Base-by-base conservation (phyloP, 2,113 vertebrate species). In the Oncorhynchus mykiss region DNA sequence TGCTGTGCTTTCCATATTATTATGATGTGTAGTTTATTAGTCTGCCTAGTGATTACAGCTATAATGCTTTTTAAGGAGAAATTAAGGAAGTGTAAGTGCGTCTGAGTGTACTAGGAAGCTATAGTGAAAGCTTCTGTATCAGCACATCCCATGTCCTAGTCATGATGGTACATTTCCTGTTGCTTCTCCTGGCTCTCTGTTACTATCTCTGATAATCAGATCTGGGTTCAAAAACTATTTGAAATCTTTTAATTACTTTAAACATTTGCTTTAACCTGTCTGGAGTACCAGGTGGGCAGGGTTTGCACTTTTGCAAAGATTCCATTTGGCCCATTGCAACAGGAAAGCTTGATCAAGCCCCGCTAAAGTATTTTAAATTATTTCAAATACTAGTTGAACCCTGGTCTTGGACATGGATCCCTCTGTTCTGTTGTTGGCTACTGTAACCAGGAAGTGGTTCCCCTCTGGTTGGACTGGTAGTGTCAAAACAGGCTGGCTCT, bases 361-460 rank as follows among this genome's bases (percentile, higher is more conserved):
- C 4, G 51, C 12, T 54, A 2, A 54, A 54, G 16, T 54, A 54
- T 54, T 54, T 13, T 1, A 54, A 18, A 18, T 3, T 0, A 16
- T 54, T 54, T 54, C 51, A 54, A 18, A 54, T 54, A 18, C 4
- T 54, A 54, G 13, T 18, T 54, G 51, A 54, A 54, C 51, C 51
- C 14, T 18, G 65, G 85, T 78, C 80, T 22, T 67, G 76, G 75
- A 71, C 68, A 48, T 84, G 67, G 80, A 75, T 86, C 69, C 77
- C 67, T 31, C 67, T n/a, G 29, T 45, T 69, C 79, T 92, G 89
- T 93, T 94, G 91, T 90, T 92, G 91, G 91, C 92, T 89, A 93
- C 92, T 1, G 88, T 93, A 84, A 92, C 92, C 91, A 93, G 93
- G 93, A 94, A 93, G 92, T 91, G 92, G 93, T 87, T 91, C 92